A percentile compares a stretch with the other conserved stretches of the same genome.
These are phyloP conservation scores for Prorops nasuta DNA, from an alignment of 1,140 invertebrate genomes.

Conservation along the genomic window DNA sequence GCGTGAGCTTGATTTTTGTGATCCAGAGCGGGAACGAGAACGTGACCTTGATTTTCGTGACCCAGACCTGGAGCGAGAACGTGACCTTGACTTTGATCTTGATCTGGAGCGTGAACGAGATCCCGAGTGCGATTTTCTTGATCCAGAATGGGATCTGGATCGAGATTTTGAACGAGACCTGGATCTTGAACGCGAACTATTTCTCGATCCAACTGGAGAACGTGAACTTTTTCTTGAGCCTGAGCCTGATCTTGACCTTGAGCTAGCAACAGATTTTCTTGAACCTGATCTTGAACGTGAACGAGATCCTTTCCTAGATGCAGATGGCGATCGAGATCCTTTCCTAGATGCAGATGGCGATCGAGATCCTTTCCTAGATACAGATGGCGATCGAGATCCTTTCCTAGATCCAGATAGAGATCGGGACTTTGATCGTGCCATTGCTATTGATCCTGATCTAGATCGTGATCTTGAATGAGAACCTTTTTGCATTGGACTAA, in stretches of 20 bases:
- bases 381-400: slow-evolving; percentile 29
- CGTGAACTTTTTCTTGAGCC: slow-evolving; percentile 34
- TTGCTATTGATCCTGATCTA: slow-evolving; percentile 30
- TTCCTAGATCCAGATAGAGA: slow-evolving; percentile 29
- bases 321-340: slow-evolving; percentile 31
- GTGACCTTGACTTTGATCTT: slow-evolving; percentile 37
- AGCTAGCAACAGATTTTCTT: slow-evolving; percentile 26
- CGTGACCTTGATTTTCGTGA: slow-evolving; percentile 33
- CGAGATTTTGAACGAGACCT: slow-evolving; percentile 17
- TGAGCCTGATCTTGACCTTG: slow-evolving; percentile 37
- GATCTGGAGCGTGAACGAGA: slow-evolving; percentile 28
- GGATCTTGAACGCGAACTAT: slow-evolving; percentile 28
- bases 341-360: slow-evolving; percentile 35
- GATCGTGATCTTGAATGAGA: slow-evolving; percentile 26
- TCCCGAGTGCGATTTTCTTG: slow-evolving; percentile 3
- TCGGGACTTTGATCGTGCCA: slow-evolving; percentile 27
- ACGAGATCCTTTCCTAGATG: slow-evolving; percentile 39
- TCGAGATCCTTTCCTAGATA: slow-evolving; percentile 26
- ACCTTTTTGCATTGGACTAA: slow-evolving; percentile 27
- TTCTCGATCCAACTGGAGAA: slow-evolving; percentile 35
- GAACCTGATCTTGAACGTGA: slow-evolving; percentile 38
- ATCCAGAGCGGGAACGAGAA: slow-evolving; percentile 9
- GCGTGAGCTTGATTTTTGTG: slow-evolving; percentile 31
- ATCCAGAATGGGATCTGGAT: slow-evolving; percentile 26
- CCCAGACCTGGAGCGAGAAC: no score